A percentile compares a stretch with the other conserved stretches of the same genome.
Evolutionary conservation across 2,888 invertebrate species (phyloP).

Genomic region (Athalia cordata): DNA sequence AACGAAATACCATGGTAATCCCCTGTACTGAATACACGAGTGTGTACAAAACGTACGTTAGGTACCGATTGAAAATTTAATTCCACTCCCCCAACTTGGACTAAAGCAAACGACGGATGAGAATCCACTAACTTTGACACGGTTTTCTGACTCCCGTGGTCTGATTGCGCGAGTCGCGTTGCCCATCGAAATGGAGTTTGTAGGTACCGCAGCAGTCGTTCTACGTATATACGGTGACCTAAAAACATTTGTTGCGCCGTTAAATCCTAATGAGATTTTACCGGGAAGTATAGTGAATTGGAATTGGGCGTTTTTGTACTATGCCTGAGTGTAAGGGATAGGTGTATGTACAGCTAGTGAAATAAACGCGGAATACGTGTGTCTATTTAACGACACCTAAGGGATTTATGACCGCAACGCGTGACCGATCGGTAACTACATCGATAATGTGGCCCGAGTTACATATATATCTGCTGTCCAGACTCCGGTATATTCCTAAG

Average conservation of each 20-base stretch:
- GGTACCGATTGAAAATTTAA: too few relatives aligned
- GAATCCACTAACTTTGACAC: not conserved
- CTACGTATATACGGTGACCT: too few relatives aligned
- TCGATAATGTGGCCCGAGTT: conserved; percentile 49
- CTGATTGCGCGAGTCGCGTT: not conserved
- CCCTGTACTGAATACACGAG: too few relatives aligned
- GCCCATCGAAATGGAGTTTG: not conserved
- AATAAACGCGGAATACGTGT: conserved; percentile 38
- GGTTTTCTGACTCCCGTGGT: not conserved
- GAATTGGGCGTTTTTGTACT: not conserved
- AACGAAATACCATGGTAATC: too few relatives aligned
- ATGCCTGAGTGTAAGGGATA: not conserved
- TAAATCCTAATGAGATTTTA: conserved; percentile 23
- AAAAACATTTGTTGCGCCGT: not conserved
- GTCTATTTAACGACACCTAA: conserved; percentile 20
- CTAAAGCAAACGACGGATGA: not conserved
- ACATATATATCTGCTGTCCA: not conserved
- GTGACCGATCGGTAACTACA: conserved; percentile 49
- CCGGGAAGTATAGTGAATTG: conserved; percentile 11
- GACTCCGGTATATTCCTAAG: not conserved
- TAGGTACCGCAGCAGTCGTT: not conserved
- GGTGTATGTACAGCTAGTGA: not conserved
- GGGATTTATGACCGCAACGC: conserved; percentile 51
- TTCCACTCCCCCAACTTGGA: too few relatives aligned
- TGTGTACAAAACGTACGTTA: too few relatives aligned